A percentile compares a stretch with the other conserved stretches of the same genome.
phyloP scores from a whole-genome alignment of 2,797 vertebrate genomes.

The Buceros bicornis region DNA sequence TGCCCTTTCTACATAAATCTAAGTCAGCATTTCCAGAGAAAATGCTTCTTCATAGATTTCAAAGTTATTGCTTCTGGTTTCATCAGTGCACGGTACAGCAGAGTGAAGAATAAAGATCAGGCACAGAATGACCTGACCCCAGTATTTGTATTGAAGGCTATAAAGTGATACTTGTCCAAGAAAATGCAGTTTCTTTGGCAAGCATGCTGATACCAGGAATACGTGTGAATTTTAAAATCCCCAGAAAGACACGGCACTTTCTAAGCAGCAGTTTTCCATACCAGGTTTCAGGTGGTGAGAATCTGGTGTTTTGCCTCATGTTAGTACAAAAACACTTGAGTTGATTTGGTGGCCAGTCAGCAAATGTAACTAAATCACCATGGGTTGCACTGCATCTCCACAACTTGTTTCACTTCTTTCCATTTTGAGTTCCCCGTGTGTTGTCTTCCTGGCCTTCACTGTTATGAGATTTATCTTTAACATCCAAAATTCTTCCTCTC shows the following conservation, averaged over 20 bases:
- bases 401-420: background rate
- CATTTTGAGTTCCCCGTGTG: background rate
- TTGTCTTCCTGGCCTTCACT: background rate
- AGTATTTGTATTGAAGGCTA: slow-evolving; percentile 22
- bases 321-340: background rate
- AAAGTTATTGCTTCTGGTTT: slow-evolving; percentile 58
- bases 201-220: background rate
- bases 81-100: background rate
- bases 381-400: background rate
- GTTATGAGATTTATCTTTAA: background rate
- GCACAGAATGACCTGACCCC: background rate
- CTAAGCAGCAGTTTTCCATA: background rate
- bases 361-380: background rate
- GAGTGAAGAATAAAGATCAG: background rate
- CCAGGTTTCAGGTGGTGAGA: background rate
- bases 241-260: background rate
- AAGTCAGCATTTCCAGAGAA: slow-evolving; percentile 49
- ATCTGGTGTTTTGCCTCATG: background rate
- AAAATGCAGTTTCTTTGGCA: slow-evolving; percentile 18
- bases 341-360: background rate
- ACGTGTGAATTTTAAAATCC: background rate
- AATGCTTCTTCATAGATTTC: slow-evolving; percentile 34
- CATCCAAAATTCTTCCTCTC: background rate
- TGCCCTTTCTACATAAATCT: slow-evolving; percentile 1
- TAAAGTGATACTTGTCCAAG: background rate